Evolutionary conservation across 2,888 invertebrate species (phyloP).

Genomic region (Drosophila falleni): DNA sequence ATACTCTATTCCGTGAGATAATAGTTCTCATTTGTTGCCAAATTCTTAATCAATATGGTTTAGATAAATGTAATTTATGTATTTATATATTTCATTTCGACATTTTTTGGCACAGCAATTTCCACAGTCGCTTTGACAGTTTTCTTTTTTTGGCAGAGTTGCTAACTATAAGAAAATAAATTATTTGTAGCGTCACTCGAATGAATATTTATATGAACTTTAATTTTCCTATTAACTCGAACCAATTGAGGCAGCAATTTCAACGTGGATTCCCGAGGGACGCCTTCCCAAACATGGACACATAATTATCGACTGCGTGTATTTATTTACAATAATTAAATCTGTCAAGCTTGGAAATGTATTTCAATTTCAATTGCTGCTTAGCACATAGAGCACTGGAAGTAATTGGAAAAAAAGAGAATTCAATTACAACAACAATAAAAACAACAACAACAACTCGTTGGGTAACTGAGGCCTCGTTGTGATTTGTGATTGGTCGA

Average conservation of each 20-base stretch:
- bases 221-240: conserved; percentile 1
- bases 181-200: conserved; percentile 9
- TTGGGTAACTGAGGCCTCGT: conserved; percentile 3
- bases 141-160: conserved; percentile 21
- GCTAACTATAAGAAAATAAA: conserved; percentile 31
- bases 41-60: not conserved
- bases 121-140: not conserved
- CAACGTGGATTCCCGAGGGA: conserved; percentile 23
- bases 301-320: conserved; percentile 60
- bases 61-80: not conserved
- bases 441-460: conserved; percentile 19
- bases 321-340: conserved; percentile 73
- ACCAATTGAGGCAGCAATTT: conserved; percentile 19
- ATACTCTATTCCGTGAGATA: too few relatives aligned
- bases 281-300: conserved; percentile 31
- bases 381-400: conserved; percentile 30
- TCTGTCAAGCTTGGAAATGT: conserved; percentile 64
- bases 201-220: conserved; percentile 21
- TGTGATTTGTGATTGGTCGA: conserved; percentile 55
- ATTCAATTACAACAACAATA: conserved; percentile 25
- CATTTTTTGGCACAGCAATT: conserved; percentile 32
- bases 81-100: too few relatives aligned
- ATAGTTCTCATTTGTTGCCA: conserved; percentile 9
- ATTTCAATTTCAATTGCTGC: conserved; percentile 55
- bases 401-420: conserved; percentile 33